A percentile compares a stretch with the other conserved stretches of the same genome.
phyloP scores from a whole-genome alignment of 2,888 invertebrate genomes.

The Belgica antarctica region DNA sequence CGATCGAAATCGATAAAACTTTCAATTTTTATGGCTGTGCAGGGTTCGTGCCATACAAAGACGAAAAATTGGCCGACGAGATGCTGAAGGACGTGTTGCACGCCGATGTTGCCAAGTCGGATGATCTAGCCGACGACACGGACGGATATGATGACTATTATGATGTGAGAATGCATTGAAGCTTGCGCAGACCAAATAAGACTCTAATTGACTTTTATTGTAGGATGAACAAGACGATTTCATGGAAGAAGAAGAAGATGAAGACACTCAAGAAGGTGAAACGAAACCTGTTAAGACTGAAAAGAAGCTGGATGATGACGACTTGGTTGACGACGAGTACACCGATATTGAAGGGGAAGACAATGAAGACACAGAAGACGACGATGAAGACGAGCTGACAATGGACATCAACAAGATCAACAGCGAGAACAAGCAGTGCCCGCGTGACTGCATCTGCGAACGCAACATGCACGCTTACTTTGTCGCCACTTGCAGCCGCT shows the following conservation, averaged over 20 bases:
- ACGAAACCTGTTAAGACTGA: conserved; percentile 40
- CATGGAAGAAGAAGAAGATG: conserved; percentile 49
- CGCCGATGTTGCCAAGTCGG: conserved; percentile 32
- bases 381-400: conserved; percentile 56
- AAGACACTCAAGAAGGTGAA: conserved; percentile 12
- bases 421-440: conserved; percentile 60
- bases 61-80: conserved; percentile 26
- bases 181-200: too few species aligned
- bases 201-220: conserved; percentile 1
- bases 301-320: conserved; percentile 29
- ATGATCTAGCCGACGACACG: conserved; percentile 47
- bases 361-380: conserved; percentile 50
- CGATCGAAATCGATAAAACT: not conserved
- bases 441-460: conserved; percentile 63
- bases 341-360: conserved; percentile 30
- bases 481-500: conserved; percentile 66
- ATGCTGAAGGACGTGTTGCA: conserved; percentile 34
- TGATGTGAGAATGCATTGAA: conserved; percentile 45
- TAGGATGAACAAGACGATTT: conserved; percentile 50
- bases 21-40: not conserved
- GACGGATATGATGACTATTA: conserved; percentile 49
- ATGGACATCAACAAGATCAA: conserved; percentile 58
- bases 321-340: conserved; percentile 30
- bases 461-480: conserved; percentile 61
- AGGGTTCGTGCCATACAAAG: conserved; percentile 15